phyloP scores from a whole-genome alignment of 2,797 vertebrate genomes.

The Spinibarbus caldwelli region DNA sequence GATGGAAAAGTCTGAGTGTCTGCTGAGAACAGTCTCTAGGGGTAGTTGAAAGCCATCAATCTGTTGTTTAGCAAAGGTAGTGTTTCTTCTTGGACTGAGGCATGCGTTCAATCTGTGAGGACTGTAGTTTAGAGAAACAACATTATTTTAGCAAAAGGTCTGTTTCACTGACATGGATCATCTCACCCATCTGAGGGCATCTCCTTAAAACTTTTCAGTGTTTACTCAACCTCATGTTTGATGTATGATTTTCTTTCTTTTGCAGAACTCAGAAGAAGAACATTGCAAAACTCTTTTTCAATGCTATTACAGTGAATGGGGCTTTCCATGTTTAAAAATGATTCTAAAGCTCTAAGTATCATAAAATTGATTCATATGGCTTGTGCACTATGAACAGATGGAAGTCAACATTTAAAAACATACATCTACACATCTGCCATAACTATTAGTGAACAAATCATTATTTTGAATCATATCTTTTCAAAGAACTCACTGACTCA shows the following conservation, averaged over 20 bases:
- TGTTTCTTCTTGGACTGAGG: constrained; percentile 8
- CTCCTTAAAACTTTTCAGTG: background rate
- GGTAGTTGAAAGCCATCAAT: constrained; percentile 15
- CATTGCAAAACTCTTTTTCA: no score
- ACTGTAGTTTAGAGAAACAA: constrained; percentile 13
- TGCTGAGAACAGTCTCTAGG: constrained; percentile 21
- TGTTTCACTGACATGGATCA: background rate
- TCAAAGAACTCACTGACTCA: background rate
- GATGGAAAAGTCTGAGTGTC: background rate
- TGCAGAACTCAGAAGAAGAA: background rate
- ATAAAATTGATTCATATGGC: background rate
- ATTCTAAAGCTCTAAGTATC: background rate
- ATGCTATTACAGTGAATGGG: background rate
- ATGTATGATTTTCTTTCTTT: background rate
- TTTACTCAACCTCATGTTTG: background rate
- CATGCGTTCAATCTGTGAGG: constrained; percentile 5
- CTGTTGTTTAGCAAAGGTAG: constrained; percentile 26
- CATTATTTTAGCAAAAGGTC: constrained; percentile 19
- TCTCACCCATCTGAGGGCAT: background rate
- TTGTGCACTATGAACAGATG: background rate
- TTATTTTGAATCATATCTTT: background rate
- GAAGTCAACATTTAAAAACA: background rate
- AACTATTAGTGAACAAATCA: background rate
- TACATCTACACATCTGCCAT: background rate
- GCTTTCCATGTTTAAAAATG: background rate